Base-by-base conservation (phyloP, 2,113 vertebrate species). In the Saguinus midas region DNA sequence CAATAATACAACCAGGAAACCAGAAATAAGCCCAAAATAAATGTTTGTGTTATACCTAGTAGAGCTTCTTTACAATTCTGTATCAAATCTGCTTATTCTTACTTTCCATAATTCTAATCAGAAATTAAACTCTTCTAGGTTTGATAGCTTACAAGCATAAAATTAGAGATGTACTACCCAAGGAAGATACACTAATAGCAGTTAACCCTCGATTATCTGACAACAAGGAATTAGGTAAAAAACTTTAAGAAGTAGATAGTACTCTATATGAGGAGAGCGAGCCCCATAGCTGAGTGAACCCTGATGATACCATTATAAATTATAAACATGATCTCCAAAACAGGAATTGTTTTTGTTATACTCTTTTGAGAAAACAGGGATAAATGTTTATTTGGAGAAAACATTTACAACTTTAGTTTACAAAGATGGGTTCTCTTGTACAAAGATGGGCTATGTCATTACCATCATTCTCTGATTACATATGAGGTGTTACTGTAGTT, bases 21-120 rank as follows among this genome's bases (percentile, higher is more conserved):
- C 43, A 87, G 68, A 97, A 87, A 93, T 70, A 91, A 73, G 27
- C 14, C 68, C 35, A 40, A 68, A 75, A 52, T 78, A 89, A 86
- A 32, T 55, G 18, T 57, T 76, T 66, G 25, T 73, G 37, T 79
- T 55, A 21, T 20, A 64, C 29, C 9, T n/a, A 43, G 50, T 45
- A 32, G 43, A 76, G 9, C 11, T 66, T 70, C 70, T 68, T 79
- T 29, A 94, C 78, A 96, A 35, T 93, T 52, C 61, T 73, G 8
- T 17, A 20, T 3, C 52, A 18, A 75, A 37, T 66, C 85, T 81
- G 17, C 17, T 80, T 90, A n/a, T 8, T 76, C 8, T 72, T 57
- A 86, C 61, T 57, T 76, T 48, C 35, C 10, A 13, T 76, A 66
- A 58, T 79, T 79, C 87, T 55, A 32, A 52, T 87, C 55, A 87